Base-by-base conservation (phyloP, 1,140 invertebrate genomes). In the Caligus rogercresseyi region DNA sequence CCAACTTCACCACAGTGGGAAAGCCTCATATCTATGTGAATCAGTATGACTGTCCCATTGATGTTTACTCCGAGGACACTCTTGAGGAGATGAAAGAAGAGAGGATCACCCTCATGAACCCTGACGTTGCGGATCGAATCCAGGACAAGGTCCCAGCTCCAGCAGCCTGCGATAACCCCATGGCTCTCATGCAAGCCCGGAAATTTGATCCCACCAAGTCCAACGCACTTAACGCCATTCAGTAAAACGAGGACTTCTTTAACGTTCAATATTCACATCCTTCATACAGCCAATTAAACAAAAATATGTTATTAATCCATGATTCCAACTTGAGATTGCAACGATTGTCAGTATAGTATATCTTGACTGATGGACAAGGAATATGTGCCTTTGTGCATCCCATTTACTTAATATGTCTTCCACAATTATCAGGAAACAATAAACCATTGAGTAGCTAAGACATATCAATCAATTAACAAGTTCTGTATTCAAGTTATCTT, bases 41-140 rank as follows among this genome's bases (percentile, higher is more conserved):
- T 25, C 58, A 61, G 20, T 61, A 61, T 51, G 25, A 61, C 58
- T 61, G 25, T 26, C 58, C 58, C 18, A 51, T 61, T 31, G 25
- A 61, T 11, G 58, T 61, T 11, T 54, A 54, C 53, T 54, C 53
- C 21, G 53, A 54, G 13, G 53, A 54, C 21, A 54, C 53, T 23
- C 53, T 54, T 54, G 53, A 54, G 16, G 53, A 54, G 21, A 54
- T 54, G 53, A 54, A 54, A 23, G 53, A 54, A 23, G 53, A 54
- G 16, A 54, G 53, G 53, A 16, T 54, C 11, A 54, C 53, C 4
- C 4, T 54, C 13, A 16, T 19, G 53, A 54, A 54, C 21, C 53
- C 53, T 4, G 53, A 54, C 11, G 4, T 54, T 4, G 21, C 21
- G 4, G 53, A 54, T 20, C n/a, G 53, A 7, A 54, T 54, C 16